Base-by-base conservation (phyloP, 2,888 invertebrate genomes). In the Platycnemis pennipes region DNA sequence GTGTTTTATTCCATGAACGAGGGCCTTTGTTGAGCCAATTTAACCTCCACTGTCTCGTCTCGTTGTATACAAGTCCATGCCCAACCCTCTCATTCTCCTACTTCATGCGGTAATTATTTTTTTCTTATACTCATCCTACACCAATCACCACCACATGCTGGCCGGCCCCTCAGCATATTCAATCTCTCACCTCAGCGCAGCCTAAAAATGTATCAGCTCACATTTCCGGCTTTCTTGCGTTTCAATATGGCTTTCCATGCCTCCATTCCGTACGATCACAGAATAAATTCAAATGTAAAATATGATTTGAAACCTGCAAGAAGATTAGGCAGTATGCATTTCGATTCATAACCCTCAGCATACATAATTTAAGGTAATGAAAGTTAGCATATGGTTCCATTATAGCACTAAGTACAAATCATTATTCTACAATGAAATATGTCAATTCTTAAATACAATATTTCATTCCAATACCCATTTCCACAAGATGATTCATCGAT, bases 1-100 rank as follows among this genome's bases (percentile, higher is more conserved):
- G 91, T 91, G 91, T 91, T 91, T 91, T 63, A 44, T 91, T 91
- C 45, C 91, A 91, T 91, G 91, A 91, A 91, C 91, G 91, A 77
- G 69, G 44, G 44, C 63, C 91, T 91, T 91, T 91, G 91, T 91
- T 69, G 91, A 91, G 63, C 91, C 91, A 63, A 91, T 91, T 91
- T 91, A 91, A 91, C 91, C 91, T 91, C 63, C 77, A 26, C 91
- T 91, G 91, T 91, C 91, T 91, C 63, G 53, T 91, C 91, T 91
- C 7, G 77, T 37, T 77, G 77, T 77, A 77, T 77, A 77, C 77
- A 77, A 77, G 77, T 77, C 37, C 77, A 37, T 77, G 77, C 77
- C 77, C 37, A 77, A 77, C 77, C 31, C 37, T 77, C 77, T 77
- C 77, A 77, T 77, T 77, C 77, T 77, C 37, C 37, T 13, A 8